Conservation (phyloP, 2,888 invertebrate species). For the Eristalinus aeneus region DNA sequence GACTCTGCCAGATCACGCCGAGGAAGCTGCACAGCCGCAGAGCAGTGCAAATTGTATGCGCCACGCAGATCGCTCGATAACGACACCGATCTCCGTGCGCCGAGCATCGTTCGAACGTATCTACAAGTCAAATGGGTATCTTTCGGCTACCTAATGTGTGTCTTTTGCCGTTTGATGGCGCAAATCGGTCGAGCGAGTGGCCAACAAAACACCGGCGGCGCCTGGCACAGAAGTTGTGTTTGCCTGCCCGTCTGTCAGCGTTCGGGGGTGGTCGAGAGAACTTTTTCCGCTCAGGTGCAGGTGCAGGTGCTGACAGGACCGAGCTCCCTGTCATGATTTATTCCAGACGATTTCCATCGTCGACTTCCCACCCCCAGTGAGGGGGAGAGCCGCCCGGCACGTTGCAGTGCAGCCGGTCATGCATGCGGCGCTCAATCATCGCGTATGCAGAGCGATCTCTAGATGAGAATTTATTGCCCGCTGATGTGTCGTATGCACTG, state of each 20-base stretch:
- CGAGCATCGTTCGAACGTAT: constrained; percentile 24
- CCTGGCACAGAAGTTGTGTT: background rate
- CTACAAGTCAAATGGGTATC: constrained; percentile 65
- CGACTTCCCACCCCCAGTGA: constrained; percentile 36
- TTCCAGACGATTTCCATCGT: constrained; percentile 52
- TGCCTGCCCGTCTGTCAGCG: background rate
- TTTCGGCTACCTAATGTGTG: constrained; percentile 45
- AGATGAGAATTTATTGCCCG: constrained; percentile 65
- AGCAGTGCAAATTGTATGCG: constrained; percentile 57
- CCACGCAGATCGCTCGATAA: constrained; percentile 58
- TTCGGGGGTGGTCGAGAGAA: background rate
- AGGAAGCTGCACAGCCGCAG: constrained; percentile 45
- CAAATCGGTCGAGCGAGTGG: constrained; percentile 45
- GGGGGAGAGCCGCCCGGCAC: background rate
- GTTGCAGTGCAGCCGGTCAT: constrained; percentile 2
- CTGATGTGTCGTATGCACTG: constrained; percentile 68
- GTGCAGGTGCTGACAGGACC: constrained; percentile 50
- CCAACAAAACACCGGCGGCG: constrained; percentile 32
- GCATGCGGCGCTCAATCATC: constrained; percentile 62
- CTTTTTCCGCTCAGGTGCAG: constrained; percentile 39
- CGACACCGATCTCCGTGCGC: constrained; percentile 38
- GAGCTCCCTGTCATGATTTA: constrained; percentile 62
- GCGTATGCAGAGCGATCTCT: constrained; percentile 60
- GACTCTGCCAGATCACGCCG: background rate
- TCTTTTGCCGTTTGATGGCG: constrained; percentile 35